phyloP scores from a whole-genome alignment of 2,113 vertebrate genomes.

The Anguilla japonica region DNA sequence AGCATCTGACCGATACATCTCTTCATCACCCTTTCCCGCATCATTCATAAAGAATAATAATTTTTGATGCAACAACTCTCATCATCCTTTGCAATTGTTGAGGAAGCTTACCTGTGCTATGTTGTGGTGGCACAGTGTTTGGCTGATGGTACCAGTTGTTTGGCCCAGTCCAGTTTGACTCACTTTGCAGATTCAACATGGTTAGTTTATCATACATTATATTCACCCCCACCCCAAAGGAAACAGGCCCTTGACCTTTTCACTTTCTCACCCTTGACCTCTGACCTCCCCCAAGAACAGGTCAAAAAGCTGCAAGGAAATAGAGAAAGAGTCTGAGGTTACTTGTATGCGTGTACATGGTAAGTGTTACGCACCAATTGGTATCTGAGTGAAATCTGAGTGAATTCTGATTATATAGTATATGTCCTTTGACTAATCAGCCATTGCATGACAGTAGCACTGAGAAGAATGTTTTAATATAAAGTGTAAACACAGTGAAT shows the following conservation, averaged over 20 bases:
- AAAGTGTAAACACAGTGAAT: not conserved
- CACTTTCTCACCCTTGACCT: conserved; percentile 46
- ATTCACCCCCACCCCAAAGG: conserved; percentile 49
- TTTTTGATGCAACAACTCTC: not conserved
- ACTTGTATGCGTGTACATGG: not conserved
- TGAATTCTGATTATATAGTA: not conserved
- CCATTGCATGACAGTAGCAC: not conserved
- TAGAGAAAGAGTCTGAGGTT: conserved; percentile 19
- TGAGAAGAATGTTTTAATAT: not conserved
- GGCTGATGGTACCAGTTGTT: conserved; percentile 82
- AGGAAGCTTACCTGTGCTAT: conserved; percentile 65
- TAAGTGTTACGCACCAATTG: not conserved
- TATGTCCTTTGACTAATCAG: not conserved
- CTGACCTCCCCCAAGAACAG: conserved; percentile 19
- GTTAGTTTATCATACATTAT: conserved; percentile 81
- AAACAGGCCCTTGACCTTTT: conserved; percentile 42
- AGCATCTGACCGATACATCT: not conserved
- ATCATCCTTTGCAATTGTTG: not conserved
- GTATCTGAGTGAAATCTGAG: not conserved
- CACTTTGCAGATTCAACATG: conserved; percentile 82
- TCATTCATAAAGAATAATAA: not conserved
- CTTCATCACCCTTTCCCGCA: too few species aligned
- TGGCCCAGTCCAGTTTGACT: conserved; percentile 74
- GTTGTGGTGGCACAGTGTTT: conserved; percentile 65
- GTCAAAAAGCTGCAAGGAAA: conserved; percentile 9